These are phyloP conservation scores for Asarcornis scutulata DNA, from an alignment of 2,113 vertebrate genomes.

Conservation along the genomic window DNA sequence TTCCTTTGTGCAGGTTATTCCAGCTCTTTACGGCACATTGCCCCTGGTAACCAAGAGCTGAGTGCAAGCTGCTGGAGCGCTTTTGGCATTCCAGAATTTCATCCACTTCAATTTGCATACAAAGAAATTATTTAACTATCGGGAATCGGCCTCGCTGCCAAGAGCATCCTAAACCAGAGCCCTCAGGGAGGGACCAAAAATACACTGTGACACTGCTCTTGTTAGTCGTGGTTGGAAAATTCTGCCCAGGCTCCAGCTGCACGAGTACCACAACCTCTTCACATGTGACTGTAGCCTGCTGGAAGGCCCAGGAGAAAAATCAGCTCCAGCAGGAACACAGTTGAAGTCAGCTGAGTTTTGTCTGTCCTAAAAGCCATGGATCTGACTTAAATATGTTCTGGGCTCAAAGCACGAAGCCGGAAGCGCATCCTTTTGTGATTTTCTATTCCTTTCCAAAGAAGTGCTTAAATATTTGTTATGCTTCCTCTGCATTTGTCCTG, in stretches of 20 bases:
- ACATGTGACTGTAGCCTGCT: background rate
- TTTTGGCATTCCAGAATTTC: background rate
- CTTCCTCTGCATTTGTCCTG: background rate
- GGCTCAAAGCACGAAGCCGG: background rate
- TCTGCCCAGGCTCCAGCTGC: background rate
- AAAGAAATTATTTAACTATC: background rate
- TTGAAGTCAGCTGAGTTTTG: background rate
- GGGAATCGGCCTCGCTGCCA: background rate
- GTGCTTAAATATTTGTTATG: background rate
- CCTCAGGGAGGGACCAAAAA: background rate
- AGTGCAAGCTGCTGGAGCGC: background rate
- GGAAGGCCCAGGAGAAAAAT: background rate
- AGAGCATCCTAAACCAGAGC: background rate
- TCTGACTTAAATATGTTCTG: background rate
- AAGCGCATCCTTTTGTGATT: background rate
- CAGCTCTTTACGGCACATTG: background rate
- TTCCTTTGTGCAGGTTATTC: background rate
- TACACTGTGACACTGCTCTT: background rate
- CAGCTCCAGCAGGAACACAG: background rate
- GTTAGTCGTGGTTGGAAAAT: background rate
- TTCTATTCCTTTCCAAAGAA: background rate
- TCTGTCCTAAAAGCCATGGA: background rate
- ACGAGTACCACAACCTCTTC: background rate
- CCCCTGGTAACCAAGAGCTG: background rate
- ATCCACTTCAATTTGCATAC: background rate